phyloP scores from a whole-genome alignment of 2,113 vertebrate species.

The Pachyramphus minor region DNA sequence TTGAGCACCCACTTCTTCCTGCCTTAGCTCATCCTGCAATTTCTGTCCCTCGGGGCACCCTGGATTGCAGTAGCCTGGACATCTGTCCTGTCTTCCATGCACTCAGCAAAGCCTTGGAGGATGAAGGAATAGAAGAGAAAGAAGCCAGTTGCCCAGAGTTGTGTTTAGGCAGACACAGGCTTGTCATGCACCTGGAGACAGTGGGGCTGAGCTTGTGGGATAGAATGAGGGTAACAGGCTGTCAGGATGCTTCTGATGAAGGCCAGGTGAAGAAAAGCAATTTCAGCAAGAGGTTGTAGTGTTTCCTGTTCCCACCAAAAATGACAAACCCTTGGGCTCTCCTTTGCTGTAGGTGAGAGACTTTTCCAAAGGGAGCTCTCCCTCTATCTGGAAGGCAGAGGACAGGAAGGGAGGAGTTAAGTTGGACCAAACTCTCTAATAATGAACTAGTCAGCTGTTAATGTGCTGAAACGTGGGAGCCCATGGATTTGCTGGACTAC shows the following conservation, averaged over 20 bases:
- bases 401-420: slow-evolving; percentile 56
- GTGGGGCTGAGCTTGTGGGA: neutral
- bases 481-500: neutral
- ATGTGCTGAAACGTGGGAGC: neutral
- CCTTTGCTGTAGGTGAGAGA: slow-evolving; percentile 43
- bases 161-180: neutral
- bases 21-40: slow-evolving; percentile 27
- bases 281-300: neutral
- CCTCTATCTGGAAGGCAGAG: slow-evolving; percentile 13
- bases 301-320: neutral
- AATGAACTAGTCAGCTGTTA: neutral
- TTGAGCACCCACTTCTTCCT: slow-evolving; percentile 33
- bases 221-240: fast-evolving
- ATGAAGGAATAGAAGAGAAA: neutral
- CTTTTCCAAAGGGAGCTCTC: neutral
- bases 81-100: neutral
- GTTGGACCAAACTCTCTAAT: neutral
- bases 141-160: neutral
- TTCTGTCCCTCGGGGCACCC: neutral
- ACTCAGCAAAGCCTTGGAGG: neutral
- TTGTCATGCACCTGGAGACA: neutral
- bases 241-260: neutral
- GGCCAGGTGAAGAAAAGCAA: neutral
- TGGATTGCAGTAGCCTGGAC: neutral
- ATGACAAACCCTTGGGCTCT: neutral